Evolutionary conservation across 2,888 invertebrate species (phyloP), one percentile per base, ranked within the genome.

Genomic region (Sisyra terminalis): DNA sequence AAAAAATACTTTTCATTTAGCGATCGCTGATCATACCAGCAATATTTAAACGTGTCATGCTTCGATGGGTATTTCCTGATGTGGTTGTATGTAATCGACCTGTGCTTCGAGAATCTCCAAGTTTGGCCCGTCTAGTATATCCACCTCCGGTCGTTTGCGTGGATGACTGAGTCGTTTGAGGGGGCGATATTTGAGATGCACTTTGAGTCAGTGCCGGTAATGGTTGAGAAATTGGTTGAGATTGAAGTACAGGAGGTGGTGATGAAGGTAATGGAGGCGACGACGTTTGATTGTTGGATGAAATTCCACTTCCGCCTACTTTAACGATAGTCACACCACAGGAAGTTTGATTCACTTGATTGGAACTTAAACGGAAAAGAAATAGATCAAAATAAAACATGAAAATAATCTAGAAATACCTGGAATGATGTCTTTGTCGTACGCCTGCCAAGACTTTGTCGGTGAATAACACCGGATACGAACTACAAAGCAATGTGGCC

Each of bases 281-380:
- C 9, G 50, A 45, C 24, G 51, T 39, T 44, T 45, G 50, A 14
- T 49, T 44, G 45, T 47, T 45, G 10, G 49, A 35, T 24, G 50
- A 48, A 15, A 42, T 41, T 44, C 51, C 49, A 41, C 59, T 49
- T 31, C 73, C 73, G 35, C 80, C 80, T 10, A 85, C 70, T 57
- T 82, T 81, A 16, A 85, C 84, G 46, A 85, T 83, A 1, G 85
- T 86, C 5, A 85, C 79, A 3, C 82, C 82, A 2, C 78, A 76
- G 0, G 78, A 75, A 1, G 75, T 81, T 46, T 78, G 73, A 56
- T 77, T 78, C 31, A 80, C 75, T 57, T 77, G 75, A 53, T 71
- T 64, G 57, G 58, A 67, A 44, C 36, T 43, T 13, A 34, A 42
- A 42, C 5, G 32, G 4, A 36, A 36, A 16, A 13, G 9, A 13